A percentile compares a stretch with the other conserved stretches of the same genome.
Conservation (phyloP, 2,888 invertebrate species). For the Netelia virgata region DNA sequence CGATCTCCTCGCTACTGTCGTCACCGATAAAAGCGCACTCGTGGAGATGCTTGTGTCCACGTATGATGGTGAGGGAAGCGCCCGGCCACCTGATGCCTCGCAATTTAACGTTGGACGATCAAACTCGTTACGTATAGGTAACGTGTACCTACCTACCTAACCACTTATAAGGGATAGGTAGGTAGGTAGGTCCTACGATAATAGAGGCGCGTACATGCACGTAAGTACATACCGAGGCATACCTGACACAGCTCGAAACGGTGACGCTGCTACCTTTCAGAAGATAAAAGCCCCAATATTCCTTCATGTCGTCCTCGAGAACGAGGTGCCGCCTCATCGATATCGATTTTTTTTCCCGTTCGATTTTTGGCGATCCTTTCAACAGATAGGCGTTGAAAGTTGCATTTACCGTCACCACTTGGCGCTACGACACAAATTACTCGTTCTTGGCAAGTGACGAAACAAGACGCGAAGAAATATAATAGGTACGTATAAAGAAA, state of each 20-base stretch:
- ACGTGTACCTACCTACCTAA: too few species aligned
- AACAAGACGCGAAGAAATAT: slow-evolving; percentile 19
- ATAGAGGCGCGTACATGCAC: too few species aligned
- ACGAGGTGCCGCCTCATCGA: slow-evolving; percentile 90
- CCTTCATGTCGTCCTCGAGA: slow-evolving; percentile 92
- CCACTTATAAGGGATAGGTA: too few species aligned
- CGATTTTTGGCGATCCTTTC: slow-evolving; percentile 87
- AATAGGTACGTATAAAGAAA: neutral
- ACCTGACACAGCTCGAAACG: slow-evolving; percentile 92
- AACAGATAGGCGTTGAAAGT: slow-evolving; percentile 92
- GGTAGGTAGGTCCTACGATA: too few species aligned
- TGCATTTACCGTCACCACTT: slow-evolving; percentile 89
- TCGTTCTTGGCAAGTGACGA: slow-evolving; percentile 48
- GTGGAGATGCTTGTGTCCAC: slow-evolving; percentile 91
- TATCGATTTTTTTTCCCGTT: slow-evolving; percentile 87
- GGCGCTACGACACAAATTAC: slow-evolving; percentile 85
- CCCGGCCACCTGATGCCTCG: slow-evolving; percentile 88
- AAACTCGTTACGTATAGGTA: too few species aligned
- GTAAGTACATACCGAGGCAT: slow-evolving; percentile 48
- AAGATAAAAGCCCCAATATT: slow-evolving; percentile 94
- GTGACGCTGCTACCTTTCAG: slow-evolving; percentile 91
- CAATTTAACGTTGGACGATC: neutral
- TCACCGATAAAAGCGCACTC: slow-evolving; percentile 94
- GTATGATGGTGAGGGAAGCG: slow-evolving; percentile 91
- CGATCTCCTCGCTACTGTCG: slow-evolving; percentile 91